Base-by-base conservation (phyloP, 2,113 vertebrate genomes). In the Crotalus helleri region DNA sequence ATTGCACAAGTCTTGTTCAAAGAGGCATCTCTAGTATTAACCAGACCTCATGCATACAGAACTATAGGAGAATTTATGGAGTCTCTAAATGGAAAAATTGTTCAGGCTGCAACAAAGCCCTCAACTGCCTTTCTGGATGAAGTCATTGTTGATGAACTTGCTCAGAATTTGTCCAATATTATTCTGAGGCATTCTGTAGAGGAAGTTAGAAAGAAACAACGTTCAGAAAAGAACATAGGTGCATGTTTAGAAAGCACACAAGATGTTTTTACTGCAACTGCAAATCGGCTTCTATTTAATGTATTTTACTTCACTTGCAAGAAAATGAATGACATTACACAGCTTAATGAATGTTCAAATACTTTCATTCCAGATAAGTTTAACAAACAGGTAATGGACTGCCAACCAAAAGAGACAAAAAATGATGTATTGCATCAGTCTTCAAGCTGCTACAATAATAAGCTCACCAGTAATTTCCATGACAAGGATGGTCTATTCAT, bases 141-240 rank as follows among this genome's bases (percentile, higher is more conserved):
- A 92, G 95, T 94, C 23, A 97, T 97, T 59, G 96, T 97, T 85
- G 98, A 98, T 55, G 98, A 99, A 58, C 97, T 99, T 81, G 98
- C 98, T 0, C 98, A 98, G 91, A 98, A 98, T 93, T 95, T 99
- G 93, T 98, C 99, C 81, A 98, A 97, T 94, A 97, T 98, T 91
- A 98, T 99, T 85, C 98, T 99, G 85, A 98, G 98, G 29, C 98
- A 99, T 94, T 98, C 98, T 87, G 94, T 99, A 29, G 98, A 99
- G 81, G 98, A 99, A 94, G 98, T 98, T 46, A 98, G 98, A 94
- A 98, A 97, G 95, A 98, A 97, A 87, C 95, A 97, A 10, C 93
- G 29, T 85, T 97, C 97, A 93, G 98, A 98, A 90, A 93, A 89
- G 0, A 1, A 87, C 74, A 91, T 91, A 59, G 92, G 95, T 6